Evolutionary conservation across 2,797 vertebrate species (phyloP), one percentile per base, ranked within the genome.

Genomic region (Salarias fasciatus): DNA sequence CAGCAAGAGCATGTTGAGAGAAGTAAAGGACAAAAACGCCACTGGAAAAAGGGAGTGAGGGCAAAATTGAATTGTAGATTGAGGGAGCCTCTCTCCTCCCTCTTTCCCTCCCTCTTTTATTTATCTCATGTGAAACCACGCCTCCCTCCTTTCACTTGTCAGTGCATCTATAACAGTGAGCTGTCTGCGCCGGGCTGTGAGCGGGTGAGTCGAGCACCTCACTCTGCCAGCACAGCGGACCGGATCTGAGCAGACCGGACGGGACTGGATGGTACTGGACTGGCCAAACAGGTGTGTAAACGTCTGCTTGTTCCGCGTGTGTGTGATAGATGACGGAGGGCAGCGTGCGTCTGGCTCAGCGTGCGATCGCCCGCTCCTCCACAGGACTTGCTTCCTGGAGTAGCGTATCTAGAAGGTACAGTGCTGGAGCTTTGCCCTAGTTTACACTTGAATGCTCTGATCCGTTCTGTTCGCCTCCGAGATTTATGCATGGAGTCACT

Each of bases 121-220:
- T 92, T 91, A 89, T 89, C 85, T 82, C 77, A 54, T 74, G 73
- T 75, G 84, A 92, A 86, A 73, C 91, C 90, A 88, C 92, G 83
- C 92, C 92, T 89, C 89, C 84, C 79, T 84, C 85, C 73, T 92
- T 92, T 93, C 90, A 92, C 92, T 88, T 91, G 91, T 91, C 88
- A 81, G 83, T 84, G 89, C 88, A 88, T 93, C 90, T 92, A 90
- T 92, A 93, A 90, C 90, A 90, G 88, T 72, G 83, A 88, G 91
- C 89, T 91, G 84, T 90, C 89, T 91, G 86, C 89, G 66, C 85
- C 55, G 80, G 85, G 76, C 82, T 86, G 86, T 50, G 86, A 78
- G 82, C 85, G 87, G 86, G 84, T 80, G 75, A 87, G 68, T 79
- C 63, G 1, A 79, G 84, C 81, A 88, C 80, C 84, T 87, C 84